These are phyloP conservation scores for Maniola hyperantus DNA, from an alignment of 2,888 invertebrate genomes.

Conservation along the genomic window DNA sequence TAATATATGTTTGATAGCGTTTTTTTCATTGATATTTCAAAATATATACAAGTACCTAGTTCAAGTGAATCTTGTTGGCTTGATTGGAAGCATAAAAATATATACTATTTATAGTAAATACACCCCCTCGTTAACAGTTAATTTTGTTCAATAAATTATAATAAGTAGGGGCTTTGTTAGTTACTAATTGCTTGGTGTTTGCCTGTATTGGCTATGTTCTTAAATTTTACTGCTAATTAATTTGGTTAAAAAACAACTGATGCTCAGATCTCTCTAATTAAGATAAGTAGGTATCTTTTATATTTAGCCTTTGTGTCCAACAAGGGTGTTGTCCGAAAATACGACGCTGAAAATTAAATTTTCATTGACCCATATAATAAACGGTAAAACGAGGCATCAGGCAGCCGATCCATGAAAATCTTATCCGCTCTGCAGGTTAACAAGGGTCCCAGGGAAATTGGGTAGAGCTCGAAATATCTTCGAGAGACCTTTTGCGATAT, in stretches of 20 bases:
- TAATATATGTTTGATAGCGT: background rate
- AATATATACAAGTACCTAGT: too few relatives aligned
- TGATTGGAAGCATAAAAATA: too few relatives aligned
- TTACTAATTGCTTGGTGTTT: too few relatives aligned
- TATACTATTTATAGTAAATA: too few relatives aligned
- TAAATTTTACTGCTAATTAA: too few relatives aligned
- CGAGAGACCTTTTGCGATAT: constrained; percentile 16
- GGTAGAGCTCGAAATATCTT: constrained; percentile 37
- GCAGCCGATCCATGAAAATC: constrained; percentile 53
- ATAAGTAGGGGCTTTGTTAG: too few relatives aligned
- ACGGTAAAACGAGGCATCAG: constrained; percentile 48
- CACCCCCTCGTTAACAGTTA: too few relatives aligned
- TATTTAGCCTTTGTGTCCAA: constrained; percentile 7
- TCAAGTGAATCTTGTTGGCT: too few relatives aligned
- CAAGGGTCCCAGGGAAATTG: constrained; percentile 43
- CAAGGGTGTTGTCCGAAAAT: constrained; percentile 25
- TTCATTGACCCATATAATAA: constrained; percentile 55
- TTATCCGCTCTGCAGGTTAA: constrained; percentile 51
- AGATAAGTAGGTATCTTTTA: background rate
- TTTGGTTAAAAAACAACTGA: too few relatives aligned
- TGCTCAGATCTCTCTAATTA: background rate
- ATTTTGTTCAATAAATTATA: too few relatives aligned
- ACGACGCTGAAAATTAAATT: constrained; percentile 42
- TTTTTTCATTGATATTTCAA: too few relatives aligned
- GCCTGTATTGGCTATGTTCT: too few relatives aligned